Evolutionary conservation across 2,888 invertebrate genomes (phyloP), one percentile per base, ranked within the genome.

Genomic region (Eucriotettix oculatus): DNA sequence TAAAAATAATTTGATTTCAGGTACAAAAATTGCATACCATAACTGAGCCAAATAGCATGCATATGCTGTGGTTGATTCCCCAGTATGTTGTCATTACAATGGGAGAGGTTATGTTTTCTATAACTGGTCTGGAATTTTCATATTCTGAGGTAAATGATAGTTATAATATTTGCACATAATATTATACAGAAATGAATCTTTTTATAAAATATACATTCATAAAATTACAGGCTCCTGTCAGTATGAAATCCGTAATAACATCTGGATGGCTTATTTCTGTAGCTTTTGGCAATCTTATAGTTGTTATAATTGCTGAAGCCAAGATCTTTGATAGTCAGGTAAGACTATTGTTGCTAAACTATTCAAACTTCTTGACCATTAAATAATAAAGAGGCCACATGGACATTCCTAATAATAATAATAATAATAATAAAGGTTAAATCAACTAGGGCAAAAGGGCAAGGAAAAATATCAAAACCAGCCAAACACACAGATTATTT

Each of bases 81-180:
- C 98, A 98, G 72, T 96, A 95, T 71, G 75, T 96, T 56, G 78
- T 96, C 16, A 87, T 99, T 68, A 95, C 97, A 0, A 82, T 87
- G 68, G 97, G 86, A 0, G 98, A 99, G 74, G 88, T 98, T 52
- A 88, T 98, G 85, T 94, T 96, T 73, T 92, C 95, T 0, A 87
- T 98, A 41, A 96, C 97, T 0, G 97, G 97, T 0, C 76, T 98
- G 29, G 90, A 94, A 71, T 98, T 99, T 74, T 90, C 96, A 0
- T 98, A 94, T 73, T 90, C 95, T 0, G 92, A 81, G 76, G 80
- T 79, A 69, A 66, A 60, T 52, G 16, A 58, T 17, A 16, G 9
- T 29, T 29, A 29, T 29, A 29, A 29, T 29, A 29, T 5, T 29
- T 29, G 29, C 29, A 29, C 29, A 29, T 29, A n/a, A 29, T 29